A percentile compares a stretch with the other conserved stretches of the same genome.
Evolutionary conservation across 2,797 vertebrate genomes (phyloP).

Genomic region (Myotis daubentonii): DNA sequence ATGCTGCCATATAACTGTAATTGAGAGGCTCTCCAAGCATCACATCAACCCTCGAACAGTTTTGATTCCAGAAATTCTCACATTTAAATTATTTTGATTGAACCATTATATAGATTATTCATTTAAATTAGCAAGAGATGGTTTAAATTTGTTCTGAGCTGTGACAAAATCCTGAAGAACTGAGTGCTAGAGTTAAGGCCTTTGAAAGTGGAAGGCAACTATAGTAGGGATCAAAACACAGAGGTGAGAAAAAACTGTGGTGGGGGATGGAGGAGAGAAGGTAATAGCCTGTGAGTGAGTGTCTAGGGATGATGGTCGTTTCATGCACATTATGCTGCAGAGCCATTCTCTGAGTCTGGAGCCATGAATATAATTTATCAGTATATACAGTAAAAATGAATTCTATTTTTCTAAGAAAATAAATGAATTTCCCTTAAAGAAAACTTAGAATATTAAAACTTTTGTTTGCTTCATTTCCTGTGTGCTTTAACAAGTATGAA

Average conservation of each 20-base stretch:
- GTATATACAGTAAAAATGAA: not conserved
- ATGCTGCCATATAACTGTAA: not conserved
- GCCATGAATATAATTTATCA: not conserved
- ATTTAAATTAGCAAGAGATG: not conserved
- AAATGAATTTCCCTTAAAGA: not conserved
- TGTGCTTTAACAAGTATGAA: not conserved
- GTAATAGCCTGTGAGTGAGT: not conserved
- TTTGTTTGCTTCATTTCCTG: not conserved
- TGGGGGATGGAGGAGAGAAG: accelerated
- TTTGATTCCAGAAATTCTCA: not conserved
- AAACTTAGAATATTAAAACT: not conserved
- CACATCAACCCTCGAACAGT: not conserved
- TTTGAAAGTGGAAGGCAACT: not conserved
- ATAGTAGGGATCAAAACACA: not conserved
- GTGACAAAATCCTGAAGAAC: not conserved
- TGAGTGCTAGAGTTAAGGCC: not conserved
- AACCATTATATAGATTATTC: not conserved
- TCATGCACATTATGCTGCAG: not conserved
- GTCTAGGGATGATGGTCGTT: not conserved
- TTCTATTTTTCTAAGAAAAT: constrained; percentile 16
- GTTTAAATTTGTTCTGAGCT: not conserved
- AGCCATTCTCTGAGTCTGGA: not conserved
- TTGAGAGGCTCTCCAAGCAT: not conserved
- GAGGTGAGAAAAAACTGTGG: not conserved
- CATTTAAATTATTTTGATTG: not conserved